phyloP scores from a whole-genome alignment of 2,888 invertebrate species.

The Sericinus montela region DNA sequence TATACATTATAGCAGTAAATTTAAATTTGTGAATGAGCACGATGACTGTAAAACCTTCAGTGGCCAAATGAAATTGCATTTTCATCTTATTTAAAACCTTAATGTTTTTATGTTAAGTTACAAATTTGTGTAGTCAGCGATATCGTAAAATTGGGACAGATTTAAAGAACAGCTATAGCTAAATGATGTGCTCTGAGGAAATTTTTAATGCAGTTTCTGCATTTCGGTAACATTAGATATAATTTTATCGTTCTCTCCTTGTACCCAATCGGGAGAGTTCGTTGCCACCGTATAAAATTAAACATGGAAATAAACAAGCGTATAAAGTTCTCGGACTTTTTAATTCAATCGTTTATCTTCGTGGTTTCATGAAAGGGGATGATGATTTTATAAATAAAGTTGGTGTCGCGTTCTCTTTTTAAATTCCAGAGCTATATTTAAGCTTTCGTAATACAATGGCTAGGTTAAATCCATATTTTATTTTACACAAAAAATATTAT shows the following conservation, averaged over 20 bases:
- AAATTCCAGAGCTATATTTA: conserved; percentile 7
- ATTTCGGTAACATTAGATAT: conserved; percentile 37
- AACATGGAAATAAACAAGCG: conserved; percentile 71
- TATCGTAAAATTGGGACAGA: conserved; percentile 25
- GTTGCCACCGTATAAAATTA: conserved; percentile 72
- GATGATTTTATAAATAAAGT: conserved; percentile 38
- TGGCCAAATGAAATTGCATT: conserved; percentile 7
- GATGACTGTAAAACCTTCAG: conserved; percentile 26
- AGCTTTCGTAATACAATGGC: not conserved
- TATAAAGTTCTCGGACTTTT: conserved; percentile 62
- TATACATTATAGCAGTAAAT: conserved; percentile 20
- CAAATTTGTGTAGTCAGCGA: conserved; percentile 20
- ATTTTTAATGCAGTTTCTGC: conserved; percentile 36
- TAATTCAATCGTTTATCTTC: conserved; percentile 50
- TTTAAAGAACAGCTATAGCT: conserved; percentile 25
- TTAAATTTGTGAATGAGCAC: conserved; percentile 22
- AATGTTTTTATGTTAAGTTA: conserved; percentile 18
- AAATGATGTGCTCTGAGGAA: conserved; percentile 18
- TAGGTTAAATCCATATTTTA: too few relatives aligned
- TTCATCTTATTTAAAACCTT: conserved; percentile 21
- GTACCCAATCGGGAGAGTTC: conserved; percentile 40
- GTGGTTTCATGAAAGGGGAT: conserved; percentile 40
- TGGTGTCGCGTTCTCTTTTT: conserved; percentile 24
- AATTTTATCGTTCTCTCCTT: conserved; percentile 30
- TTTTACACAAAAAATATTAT: too few relatives aligned